Conservation (phyloP, 2,888 invertebrate genomes). For the Lithodes maja region DNA sequence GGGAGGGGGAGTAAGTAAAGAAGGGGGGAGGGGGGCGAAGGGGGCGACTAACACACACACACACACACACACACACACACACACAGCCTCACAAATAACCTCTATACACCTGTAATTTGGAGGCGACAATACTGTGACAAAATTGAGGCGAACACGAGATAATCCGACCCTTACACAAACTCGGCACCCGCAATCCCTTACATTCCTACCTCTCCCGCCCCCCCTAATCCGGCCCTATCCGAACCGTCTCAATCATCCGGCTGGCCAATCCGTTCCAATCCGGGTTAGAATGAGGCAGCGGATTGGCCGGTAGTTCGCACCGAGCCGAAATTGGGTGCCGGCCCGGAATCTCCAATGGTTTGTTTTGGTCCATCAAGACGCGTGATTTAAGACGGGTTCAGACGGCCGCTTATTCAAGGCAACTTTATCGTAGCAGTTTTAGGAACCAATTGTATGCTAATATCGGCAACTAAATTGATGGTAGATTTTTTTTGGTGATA, state of each 20-base stretch:
- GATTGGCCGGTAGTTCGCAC: not conserved
- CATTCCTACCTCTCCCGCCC: not conserved
- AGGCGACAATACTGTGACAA: not conserved
- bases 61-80: not conserved
- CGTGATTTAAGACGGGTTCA: not conserved
- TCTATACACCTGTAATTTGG: not conserved
- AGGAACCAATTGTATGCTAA: too few relatives aligned
- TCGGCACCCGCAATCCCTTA: not conserved
- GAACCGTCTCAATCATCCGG: not conserved
- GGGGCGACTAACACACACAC: not conserved
- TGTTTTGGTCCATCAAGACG: not conserved
- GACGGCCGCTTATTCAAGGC: too few relatives aligned
- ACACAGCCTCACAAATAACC: not conserved
- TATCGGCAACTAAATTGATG: too few relatives aligned
- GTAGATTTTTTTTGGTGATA: too few relatives aligned
- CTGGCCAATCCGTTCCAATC: not conserved
- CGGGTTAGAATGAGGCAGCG: not conserved
- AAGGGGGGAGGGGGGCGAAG: not conserved
- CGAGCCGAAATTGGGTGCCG: not conserved
- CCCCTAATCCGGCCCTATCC: not conserved
- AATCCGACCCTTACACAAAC: not conserved
- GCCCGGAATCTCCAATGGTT: not conserved
- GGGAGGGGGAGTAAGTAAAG: not conserved
- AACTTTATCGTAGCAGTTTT: too few relatives aligned
- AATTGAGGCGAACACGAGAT: conserved; percentile 1